phyloP scores from a whole-genome alignment of 2,797 vertebrate species.

The Gymnocypris eckloni region DNA sequence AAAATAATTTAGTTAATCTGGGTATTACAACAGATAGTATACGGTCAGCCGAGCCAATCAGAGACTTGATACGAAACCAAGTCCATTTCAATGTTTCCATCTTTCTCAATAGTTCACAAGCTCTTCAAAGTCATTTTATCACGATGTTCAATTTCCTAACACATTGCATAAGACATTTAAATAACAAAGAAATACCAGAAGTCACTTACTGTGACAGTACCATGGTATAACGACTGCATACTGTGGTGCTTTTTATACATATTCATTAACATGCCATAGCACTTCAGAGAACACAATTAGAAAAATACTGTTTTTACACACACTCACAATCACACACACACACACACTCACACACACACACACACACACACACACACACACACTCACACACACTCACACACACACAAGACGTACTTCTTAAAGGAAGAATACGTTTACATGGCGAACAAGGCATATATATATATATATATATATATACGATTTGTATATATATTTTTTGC shows the following conservation, averaged over 20 bases:
- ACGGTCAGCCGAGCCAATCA: neutral
- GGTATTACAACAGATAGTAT: neutral
- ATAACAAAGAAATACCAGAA: neutral
- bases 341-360: constrained; percentile 45
- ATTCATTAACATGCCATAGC: neutral
- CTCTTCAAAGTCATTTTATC: neutral
- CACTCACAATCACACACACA: neutral
- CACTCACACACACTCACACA: too few relatives aligned
- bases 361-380: neutral
- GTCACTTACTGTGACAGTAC: neutral
- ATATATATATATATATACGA: too few relatives aligned
- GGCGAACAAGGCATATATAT: neutral
- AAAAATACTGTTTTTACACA: neutral
- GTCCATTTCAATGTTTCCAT: neutral
- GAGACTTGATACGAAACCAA: neutral
- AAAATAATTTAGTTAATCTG: neutral
- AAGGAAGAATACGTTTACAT: constrained; percentile 1
- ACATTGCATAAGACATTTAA: constrained; percentile 12
- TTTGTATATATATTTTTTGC: too few relatives aligned
- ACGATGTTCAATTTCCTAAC: constrained; percentile 27
- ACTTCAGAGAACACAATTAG: neutral
- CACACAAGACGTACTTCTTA: neutral
- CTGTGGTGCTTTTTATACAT: neutral
- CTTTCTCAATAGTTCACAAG: neutral
- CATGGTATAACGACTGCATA: neutral